Conservation (phyloP, 2,888 invertebrate species). For the Leuctra nigra region DNA sequence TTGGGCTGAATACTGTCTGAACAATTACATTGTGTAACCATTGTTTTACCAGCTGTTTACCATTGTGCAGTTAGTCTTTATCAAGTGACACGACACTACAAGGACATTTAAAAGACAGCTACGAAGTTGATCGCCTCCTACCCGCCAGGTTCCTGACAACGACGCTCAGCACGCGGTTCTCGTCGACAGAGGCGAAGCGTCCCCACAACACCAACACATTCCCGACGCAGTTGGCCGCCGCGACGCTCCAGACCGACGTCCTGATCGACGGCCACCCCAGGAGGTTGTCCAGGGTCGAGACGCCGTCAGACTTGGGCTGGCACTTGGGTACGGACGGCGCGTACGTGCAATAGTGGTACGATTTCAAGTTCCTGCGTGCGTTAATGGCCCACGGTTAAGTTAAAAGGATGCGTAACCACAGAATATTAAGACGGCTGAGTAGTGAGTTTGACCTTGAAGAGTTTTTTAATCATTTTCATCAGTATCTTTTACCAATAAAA, state of each 20-base stretch:
- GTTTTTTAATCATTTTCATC: no score
- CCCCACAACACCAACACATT: slow-evolving; percentile 57
- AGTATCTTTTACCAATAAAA: no score
- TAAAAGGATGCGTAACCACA: no score
- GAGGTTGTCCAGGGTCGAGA: slow-evolving; percentile 54
- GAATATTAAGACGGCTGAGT: no score
- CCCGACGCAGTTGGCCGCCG: slow-evolving; percentile 51
- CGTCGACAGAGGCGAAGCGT: slow-evolving; percentile 51
- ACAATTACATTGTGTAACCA: no score
- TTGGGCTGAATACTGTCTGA: no score
- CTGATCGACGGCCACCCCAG: slow-evolving; percentile 51
- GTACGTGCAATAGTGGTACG: slow-evolving; percentile 56
- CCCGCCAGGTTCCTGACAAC: slow-evolving; percentile 59
- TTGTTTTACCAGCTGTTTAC: no score
- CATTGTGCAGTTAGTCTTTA: no score
- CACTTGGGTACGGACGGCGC: slow-evolving; percentile 52
- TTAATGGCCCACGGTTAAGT: no score
- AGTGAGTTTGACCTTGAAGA: no score
- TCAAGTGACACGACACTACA: no score
- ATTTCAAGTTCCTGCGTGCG: slow-evolving; percentile 51
- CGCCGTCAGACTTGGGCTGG: slow-evolving; percentile 53
- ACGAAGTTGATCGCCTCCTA: slow-evolving; percentile 35
- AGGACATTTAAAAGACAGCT: no score
- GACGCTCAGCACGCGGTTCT: slow-evolving; percentile 54
- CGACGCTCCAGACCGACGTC: slow-evolving; percentile 56